Percentiles rank a stretch among this genome's conserved stretches.
These are phyloP conservation scores for Tympanoctomys barrerae DNA, from an alignment of 2,797 vertebrate genomes.

Conservation along the genomic window DNA sequence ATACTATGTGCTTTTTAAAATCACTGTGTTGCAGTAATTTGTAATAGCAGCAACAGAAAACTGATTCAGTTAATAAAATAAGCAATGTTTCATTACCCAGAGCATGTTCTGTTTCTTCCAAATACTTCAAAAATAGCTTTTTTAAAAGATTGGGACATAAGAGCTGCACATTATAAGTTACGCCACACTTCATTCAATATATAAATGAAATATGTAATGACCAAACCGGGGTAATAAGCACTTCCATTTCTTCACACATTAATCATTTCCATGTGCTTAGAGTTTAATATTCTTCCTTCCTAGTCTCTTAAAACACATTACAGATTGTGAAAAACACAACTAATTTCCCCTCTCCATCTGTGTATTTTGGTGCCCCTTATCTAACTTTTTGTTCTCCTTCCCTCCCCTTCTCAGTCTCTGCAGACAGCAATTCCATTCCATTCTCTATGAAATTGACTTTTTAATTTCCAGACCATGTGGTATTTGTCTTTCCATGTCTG, in stretches of 20 bases:
- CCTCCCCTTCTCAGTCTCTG: neutral
- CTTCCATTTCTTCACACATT: neutral
- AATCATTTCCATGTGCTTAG: neutral
- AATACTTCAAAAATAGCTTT: neutral
- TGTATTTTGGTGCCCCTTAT: neutral
- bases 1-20: neutral
- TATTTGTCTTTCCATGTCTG: neutral
- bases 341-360: neutral
- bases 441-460: neutral
- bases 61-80: neutral
- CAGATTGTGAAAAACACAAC: neutral
- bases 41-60: neutral
- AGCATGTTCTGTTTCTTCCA: neutral
- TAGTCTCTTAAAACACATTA: neutral
- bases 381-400: neutral
- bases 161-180: neutral
- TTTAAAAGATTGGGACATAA: neutral
- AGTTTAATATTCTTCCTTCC: neutral
- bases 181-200: neutral
- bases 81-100: neutral
- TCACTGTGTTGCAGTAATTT: neutral
- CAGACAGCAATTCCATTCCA: too few species aligned
- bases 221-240: neutral
- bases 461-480: neutral
- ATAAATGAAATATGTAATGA: neutral